A percentile compares a stretch with the other conserved stretches of the same genome.
Conservation (phyloP, 2,888 invertebrate species). For the Elmis aenea region DNA sequence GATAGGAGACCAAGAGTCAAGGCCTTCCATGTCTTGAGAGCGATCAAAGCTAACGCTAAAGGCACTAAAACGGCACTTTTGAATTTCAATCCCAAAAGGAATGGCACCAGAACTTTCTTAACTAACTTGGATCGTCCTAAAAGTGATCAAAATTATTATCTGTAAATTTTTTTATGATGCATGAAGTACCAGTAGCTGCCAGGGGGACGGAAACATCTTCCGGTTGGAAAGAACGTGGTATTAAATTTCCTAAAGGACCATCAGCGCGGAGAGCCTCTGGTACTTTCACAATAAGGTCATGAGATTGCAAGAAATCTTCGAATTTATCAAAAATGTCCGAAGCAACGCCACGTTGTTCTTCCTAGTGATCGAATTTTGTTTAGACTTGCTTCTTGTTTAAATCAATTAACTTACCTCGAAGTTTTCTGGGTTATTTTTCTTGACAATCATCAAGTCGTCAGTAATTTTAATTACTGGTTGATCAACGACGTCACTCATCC, state of each 20-base stretch:
- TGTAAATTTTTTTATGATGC: too few species aligned
- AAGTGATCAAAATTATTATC: constrained; percentile 34
- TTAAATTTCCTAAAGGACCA: constrained; percentile 54
- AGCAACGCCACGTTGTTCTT: constrained; percentile 52
- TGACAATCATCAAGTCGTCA: constrained; percentile 68
- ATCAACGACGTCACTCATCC: constrained; percentile 63
- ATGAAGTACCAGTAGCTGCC: constrained; percentile 53
- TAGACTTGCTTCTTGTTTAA: too few species aligned
- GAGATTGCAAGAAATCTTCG: constrained; percentile 69
- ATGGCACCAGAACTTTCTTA: constrained; percentile 79
- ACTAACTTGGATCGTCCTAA: constrained; percentile 68
- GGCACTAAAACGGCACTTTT: constrained; percentile 81
- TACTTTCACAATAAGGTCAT: constrained; percentile 69
- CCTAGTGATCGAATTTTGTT: too few species aligned
- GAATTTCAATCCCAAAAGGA: constrained; percentile 80
- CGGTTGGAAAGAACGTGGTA: constrained; percentile 64
- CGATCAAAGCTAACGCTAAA: constrained; percentile 74
- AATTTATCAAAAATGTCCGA: constrained; percentile 65
- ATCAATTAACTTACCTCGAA: constrained; percentile 30
- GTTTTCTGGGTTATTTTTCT: constrained; percentile 50
- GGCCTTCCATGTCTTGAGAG: constrained; percentile 86
- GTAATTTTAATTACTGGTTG: constrained; percentile 70
- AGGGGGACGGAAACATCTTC: constrained; percentile 67
- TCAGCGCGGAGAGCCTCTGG: constrained; percentile 58
- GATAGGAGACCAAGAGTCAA: constrained; percentile 79